Evolutionary conservation across 1,140 invertebrate species (phyloP).

Genomic region (Leptinotarsa defecta): DNA sequence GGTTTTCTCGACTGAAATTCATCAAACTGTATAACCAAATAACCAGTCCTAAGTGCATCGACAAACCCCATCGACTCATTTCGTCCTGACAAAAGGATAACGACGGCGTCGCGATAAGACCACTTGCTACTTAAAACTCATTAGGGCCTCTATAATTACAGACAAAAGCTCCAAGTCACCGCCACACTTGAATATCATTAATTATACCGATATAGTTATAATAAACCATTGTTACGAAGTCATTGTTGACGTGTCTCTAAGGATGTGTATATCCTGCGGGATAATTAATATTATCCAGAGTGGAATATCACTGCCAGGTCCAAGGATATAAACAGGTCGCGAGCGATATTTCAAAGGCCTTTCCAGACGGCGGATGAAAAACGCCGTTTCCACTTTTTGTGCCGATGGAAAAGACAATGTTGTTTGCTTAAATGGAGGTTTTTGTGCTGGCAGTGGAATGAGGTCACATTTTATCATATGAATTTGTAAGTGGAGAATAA

Average conservation of each 20-base stretch:
- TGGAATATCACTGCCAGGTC: constrained; percentile 36
- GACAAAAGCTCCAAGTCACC: constrained; percentile 51
- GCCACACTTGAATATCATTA: constrained; percentile 52
- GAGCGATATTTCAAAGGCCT: constrained; percentile 22
- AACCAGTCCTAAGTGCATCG: no score
- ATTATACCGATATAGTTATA: constrained; percentile 53
- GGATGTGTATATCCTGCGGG: constrained; percentile 50
- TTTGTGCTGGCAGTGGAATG: no score
- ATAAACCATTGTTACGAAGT: constrained; percentile 54
- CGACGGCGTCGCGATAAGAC: constrained; percentile 24
- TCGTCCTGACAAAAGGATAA: constrained; percentile 23
- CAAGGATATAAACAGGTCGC: constrained; percentile 33
- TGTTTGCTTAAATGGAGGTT: neutral
- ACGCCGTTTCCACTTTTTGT: constrained; percentile 2
- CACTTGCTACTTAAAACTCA: constrained; percentile 50
- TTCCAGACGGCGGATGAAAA: constrained; percentile 1
- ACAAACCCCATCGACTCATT: neutral
- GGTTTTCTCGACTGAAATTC: no score
- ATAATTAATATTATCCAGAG: constrained; percentile 50
- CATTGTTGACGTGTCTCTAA: constrained; percentile 53
- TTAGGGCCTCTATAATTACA: constrained; percentile 51
- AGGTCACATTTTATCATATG: no score
- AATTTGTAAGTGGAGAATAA: no score
- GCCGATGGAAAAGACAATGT: neutral
- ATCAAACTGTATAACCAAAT: no score